Percentiles rank a stretch among this genome's conserved stretches.
Evolutionary conservation across 1,140 invertebrate species (phyloP).

Genomic region (Zaprionus gabonicus): DNA sequence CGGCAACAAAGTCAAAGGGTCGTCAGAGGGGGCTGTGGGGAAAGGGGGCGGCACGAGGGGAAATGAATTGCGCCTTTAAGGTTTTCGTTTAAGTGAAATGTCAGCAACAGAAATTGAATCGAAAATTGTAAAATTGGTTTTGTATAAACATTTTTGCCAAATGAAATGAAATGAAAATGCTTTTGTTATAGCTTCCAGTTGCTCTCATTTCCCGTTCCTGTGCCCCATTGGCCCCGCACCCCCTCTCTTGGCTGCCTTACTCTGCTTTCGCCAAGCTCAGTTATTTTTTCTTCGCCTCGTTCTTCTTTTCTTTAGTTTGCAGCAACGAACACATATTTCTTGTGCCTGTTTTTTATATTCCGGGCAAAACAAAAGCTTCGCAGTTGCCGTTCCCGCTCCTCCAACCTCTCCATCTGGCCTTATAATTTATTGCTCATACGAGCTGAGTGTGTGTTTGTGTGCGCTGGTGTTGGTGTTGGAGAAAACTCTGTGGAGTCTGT

Average conservation of each 20-base stretch:
- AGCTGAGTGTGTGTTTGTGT: slow-evolving; percentile 23
- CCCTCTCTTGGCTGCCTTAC: slow-evolving; percentile 3
- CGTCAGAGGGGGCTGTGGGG: not conserved
- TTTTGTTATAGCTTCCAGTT: slow-evolving; percentile 65
- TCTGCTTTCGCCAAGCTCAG: slow-evolving; percentile 40
- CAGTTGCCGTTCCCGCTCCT: slow-evolving; percentile 8
- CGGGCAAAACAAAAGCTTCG: slow-evolving; percentile 60
- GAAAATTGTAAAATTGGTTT: slow-evolving; percentile 83
- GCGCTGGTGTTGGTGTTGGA: not conserved
- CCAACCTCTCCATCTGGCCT: not conserved
- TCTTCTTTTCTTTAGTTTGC: slow-evolving; percentile 33
- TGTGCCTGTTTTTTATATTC: slow-evolving; percentile 77
- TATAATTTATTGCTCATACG: slow-evolving; percentile 79
- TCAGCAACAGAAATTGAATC: slow-evolving; percentile 82
- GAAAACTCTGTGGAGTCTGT: slow-evolving; percentile 20
- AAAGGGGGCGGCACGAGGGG: not conserved
- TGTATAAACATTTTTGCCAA: slow-evolving; percentile 81
- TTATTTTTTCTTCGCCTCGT: slow-evolving; percentile 34
- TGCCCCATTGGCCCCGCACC: not conserved
- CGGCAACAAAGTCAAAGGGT: slow-evolving; percentile 36
- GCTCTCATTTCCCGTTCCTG: slow-evolving; percentile 4
- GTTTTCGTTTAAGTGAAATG: slow-evolving; percentile 83
- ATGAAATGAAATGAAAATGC: slow-evolving; percentile 79
- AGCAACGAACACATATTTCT: slow-evolving; percentile 67
- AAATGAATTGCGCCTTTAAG: slow-evolving; percentile 81